Evolutionary conservation across 2,113 vertebrate genomes (phyloP).

Genomic region (Plotosus lineatus): DNA sequence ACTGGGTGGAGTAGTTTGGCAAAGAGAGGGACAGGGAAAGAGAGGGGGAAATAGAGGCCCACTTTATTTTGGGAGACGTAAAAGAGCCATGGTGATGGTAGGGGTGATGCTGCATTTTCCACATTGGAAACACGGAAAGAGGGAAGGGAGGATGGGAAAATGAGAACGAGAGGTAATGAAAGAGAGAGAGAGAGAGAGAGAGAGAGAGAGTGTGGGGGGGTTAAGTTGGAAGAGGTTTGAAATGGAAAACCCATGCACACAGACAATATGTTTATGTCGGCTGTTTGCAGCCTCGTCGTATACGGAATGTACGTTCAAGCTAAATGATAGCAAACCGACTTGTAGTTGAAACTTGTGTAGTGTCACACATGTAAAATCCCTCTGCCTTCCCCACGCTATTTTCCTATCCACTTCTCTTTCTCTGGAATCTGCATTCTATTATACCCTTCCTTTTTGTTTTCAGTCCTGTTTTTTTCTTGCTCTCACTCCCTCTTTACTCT

Average conservation of each 20-base stretch:
- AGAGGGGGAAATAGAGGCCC: slow-evolving; percentile 42
- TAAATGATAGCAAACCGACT: background rate
- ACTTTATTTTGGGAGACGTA: slow-evolving; percentile 71
- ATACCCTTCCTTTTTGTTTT: slow-evolving; percentile 59
- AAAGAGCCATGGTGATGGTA: slow-evolving; percentile 63
- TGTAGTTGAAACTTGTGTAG: background rate
- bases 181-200: slow-evolving; percentile 55
- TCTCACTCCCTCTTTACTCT: slow-evolving; percentile 22
- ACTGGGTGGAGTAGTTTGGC: slow-evolving; percentile 57
- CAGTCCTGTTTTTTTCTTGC: slow-evolving; percentile 7
- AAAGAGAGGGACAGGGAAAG: slow-evolving; percentile 33
- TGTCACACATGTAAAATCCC: background rate
- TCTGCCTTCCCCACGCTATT: background rate
- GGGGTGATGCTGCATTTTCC: slow-evolving; percentile 77
- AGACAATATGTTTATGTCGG: background rate
- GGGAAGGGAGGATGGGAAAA: slow-evolving; percentile 27
- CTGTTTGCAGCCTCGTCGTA: background rate
- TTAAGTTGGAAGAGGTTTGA: slow-evolving; percentile 47
- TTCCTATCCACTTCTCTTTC: background rate
- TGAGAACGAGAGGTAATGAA: slow-evolving; percentile 14
- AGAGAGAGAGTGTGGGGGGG: slow-evolving; percentile 55
- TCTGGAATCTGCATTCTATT: slow-evolving; percentile 71
- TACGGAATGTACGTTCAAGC: background rate
- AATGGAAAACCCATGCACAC: slow-evolving; percentile 24
- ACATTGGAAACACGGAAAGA: slow-evolving; percentile 59